phyloP scores from a whole-genome alignment of 2,113 vertebrate species.

The Hippopotamus amphibius region DNA sequence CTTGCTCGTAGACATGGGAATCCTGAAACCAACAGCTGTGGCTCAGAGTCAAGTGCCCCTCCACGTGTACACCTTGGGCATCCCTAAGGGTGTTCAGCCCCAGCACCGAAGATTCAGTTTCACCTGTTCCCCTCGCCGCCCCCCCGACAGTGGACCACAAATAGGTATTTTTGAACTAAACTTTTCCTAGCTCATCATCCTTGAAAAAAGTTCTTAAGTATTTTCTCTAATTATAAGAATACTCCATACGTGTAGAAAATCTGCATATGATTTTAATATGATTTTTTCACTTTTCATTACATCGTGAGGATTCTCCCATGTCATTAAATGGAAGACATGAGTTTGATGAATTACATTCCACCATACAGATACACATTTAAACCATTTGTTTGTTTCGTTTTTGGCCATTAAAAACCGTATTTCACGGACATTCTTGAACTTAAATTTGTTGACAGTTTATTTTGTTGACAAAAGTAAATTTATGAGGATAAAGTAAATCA shows the following conservation, averaged over 20 bases:
- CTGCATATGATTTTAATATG: background rate
- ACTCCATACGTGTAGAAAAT: background rate
- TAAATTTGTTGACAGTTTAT: background rate
- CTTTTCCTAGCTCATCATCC: slow-evolving; percentile 25
- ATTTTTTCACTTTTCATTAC: slow-evolving; percentile 11
- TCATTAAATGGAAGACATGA: background rate
- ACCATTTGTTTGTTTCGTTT: background rate
- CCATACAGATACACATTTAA: background rate
- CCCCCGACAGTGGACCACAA: background rate
- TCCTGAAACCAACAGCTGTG: background rate
- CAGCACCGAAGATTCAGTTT: background rate
- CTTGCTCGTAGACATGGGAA: background rate
- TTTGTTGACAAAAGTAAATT: background rate
- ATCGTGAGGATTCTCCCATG: background rate
- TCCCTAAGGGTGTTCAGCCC: background rate
- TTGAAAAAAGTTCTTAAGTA: background rate
- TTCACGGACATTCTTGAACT: slow-evolving; percentile 45
- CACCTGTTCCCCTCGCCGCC: background rate
- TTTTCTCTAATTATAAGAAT: slow-evolving; percentile 10
- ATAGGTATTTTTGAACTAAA: slow-evolving; percentile 56
- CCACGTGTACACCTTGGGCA: background rate
- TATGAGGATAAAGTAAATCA: background rate
- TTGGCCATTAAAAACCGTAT: background rate
- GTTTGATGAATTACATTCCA: background rate
- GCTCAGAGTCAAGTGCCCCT: background rate